phyloP scores from a whole-genome alignment of 2,797 vertebrate species.

The Chaetodon trifasciatus region DNA sequence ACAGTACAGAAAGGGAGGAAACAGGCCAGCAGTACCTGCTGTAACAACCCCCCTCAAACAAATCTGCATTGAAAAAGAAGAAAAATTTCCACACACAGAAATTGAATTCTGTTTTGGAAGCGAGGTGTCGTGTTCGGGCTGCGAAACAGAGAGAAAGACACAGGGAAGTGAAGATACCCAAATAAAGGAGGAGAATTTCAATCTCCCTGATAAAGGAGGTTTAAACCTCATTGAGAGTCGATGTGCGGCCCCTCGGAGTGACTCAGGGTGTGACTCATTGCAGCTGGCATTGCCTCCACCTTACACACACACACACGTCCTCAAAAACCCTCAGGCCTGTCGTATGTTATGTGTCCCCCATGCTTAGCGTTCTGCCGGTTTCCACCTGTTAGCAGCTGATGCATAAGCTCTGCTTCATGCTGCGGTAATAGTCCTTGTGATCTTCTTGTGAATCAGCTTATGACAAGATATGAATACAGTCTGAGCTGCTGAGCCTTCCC shows the following conservation, averaged over 20 bases:
- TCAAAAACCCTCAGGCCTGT: slow-evolving; percentile 47
- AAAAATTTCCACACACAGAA: slow-evolving; percentile 9
- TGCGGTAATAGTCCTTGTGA: slow-evolving; percentile 48
- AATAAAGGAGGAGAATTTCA: slow-evolving; percentile 28
- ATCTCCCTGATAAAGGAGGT: slow-evolving; percentile 52
- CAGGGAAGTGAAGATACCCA: slow-evolving; percentile 19
- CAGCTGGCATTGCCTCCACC: slow-evolving; percentile 63
- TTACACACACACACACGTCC: slow-evolving; percentile 51
- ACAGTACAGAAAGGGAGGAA: neutral
- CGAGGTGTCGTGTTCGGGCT: neutral
- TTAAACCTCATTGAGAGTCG: slow-evolving; percentile 69
- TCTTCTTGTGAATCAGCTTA: slow-evolving; percentile 73
- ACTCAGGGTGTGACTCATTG: slow-evolving; percentile 82
- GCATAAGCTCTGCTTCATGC: slow-evolving; percentile 46
- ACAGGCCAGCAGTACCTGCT: slow-evolving; percentile 4
- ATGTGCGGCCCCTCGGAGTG: slow-evolving; percentile 57
- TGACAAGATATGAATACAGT: slow-evolving; percentile 60
- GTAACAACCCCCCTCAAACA: neutral
- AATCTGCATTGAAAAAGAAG: too few relatives aligned
- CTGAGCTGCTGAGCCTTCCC: slow-evolving; percentile 61
- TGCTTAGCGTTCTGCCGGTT: slow-evolving; percentile 38
- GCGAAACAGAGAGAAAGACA: slow-evolving; percentile 29
- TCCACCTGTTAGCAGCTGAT: slow-evolving; percentile 65
- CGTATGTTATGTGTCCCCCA: slow-evolving; percentile 42
- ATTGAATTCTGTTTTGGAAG: slow-evolving; percentile 12